These are phyloP conservation scores for Myodes glareolus DNA, from an alignment of 2,113 vertebrate species.

Conservation along the genomic window DNA sequence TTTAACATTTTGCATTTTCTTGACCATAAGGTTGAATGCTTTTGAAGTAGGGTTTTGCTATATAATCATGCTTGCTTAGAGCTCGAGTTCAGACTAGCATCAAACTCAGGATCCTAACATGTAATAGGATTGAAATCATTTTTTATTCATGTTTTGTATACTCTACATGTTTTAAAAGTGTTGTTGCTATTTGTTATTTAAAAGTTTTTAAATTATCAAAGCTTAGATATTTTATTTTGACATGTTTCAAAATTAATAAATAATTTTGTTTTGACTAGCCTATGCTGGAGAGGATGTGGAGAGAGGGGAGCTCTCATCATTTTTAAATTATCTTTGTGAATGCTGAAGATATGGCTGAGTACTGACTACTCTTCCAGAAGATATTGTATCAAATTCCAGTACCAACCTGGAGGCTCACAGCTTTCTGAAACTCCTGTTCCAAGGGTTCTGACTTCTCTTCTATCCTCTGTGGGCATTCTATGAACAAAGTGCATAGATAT, in stretches of 20 bases:
- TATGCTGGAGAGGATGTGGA: no score
- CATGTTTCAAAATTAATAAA: background rate
- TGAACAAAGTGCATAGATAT: background rate
- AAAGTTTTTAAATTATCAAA: background rate
- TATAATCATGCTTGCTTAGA: no score
- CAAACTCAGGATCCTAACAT: background rate
- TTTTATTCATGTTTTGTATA: background rate
- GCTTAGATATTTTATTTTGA: background rate
- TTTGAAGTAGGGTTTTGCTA: background rate
- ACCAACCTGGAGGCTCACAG: background rate
- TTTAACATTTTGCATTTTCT: background rate
- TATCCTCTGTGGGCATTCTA: background rate
- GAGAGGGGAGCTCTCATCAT: no score
- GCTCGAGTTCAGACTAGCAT: background rate
- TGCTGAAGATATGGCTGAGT: background rate
- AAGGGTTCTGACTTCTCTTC: no score
- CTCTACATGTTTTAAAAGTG: background rate
- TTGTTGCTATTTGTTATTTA: background rate
- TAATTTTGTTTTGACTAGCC: background rate
- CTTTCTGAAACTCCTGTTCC: no score
- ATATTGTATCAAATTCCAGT: background rate
- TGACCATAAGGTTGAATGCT: background rate
- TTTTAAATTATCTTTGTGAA: background rate
- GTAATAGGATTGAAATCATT: background rate
- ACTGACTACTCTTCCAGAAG: background rate